Percentiles rank a stretch among this genome's conserved stretches.
Conservation (phyloP, 2,797 vertebrate genomes). For the Glossophaga mutica region DNA sequence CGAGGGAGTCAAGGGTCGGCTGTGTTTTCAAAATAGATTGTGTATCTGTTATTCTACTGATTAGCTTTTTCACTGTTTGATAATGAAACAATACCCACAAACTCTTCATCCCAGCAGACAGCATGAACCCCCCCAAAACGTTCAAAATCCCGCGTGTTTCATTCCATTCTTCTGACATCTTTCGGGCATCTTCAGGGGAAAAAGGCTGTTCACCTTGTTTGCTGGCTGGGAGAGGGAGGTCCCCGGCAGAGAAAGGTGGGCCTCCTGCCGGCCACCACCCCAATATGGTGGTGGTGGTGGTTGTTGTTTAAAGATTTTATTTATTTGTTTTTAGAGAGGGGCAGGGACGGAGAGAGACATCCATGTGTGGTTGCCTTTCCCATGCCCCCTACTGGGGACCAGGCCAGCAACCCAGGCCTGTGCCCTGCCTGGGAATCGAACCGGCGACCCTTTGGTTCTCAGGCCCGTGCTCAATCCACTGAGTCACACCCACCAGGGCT, state of each 20-base stretch:
- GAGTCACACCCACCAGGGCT: too few species aligned
- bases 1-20: not conserved
- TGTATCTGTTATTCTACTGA: not conserved
- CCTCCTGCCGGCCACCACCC: too few species aligned
- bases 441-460: too few species aligned
- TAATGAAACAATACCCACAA: not conserved
- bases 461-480: too few species aligned
- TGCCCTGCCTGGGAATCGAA: too few species aligned
- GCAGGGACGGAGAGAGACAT: too few species aligned
- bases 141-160: not conserved
- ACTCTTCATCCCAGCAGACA: not conserved
- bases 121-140: accelerated
- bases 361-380: too few species aligned
- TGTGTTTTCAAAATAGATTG: not conserved
- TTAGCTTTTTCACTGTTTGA: not conserved
- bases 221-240: not conserved
- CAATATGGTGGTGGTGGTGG: too few species aligned
- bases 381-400: too few species aligned
- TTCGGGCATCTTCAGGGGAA: not conserved
- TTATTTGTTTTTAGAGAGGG: too few species aligned
- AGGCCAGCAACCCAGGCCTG: too few species aligned
- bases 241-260: too few species aligned
- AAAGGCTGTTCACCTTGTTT: not conserved
- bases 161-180: not conserved
- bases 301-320: not conserved